A percentile compares a stretch with the other conserved stretches of the same genome.
These are phyloP conservation scores for Sebastes trivittatus DNA, from an alignment of 2,797 vertebrate species.

Conservation along the genomic window DNA sequence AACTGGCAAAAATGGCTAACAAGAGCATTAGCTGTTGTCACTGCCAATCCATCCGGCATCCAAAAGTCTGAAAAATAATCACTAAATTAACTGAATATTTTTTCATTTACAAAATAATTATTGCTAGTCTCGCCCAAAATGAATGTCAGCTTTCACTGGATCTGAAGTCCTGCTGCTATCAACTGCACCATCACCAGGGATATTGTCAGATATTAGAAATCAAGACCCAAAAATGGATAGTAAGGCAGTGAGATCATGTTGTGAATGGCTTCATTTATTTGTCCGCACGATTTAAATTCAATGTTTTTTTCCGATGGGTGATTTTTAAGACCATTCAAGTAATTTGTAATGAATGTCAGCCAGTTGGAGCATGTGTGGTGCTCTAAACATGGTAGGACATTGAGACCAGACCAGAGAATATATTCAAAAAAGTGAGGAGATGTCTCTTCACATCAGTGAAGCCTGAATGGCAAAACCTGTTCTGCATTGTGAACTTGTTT, in stretches of 20 bases:
- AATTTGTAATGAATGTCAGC: not conserved
- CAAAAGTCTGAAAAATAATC: not conserved
- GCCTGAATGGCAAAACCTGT: not conserved
- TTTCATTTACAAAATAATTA: not conserved
- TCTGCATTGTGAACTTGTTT: not conserved
- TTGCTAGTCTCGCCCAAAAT: not conserved
- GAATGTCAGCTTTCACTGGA: too few species aligned
- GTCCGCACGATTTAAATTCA: not conserved
- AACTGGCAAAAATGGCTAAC: not conserved
- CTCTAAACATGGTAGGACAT: not conserved
- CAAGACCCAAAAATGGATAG: fast-evolving
- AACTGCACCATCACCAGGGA: too few species aligned
- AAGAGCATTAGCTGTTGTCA: not conserved
- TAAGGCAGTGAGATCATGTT: not conserved
- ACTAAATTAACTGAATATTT: not conserved
- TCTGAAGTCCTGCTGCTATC: too few species aligned
- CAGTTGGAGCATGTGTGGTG: not conserved
- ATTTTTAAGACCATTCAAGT: not conserved
- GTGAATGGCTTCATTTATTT: not conserved
- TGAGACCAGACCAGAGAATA: not conserved
- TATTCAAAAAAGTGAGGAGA: not conserved
- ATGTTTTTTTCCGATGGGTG: not conserved
- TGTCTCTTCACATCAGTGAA: not conserved
- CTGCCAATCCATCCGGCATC: not conserved
- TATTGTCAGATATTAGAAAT: not conserved